A percentile compares a stretch with the other conserved stretches of the same genome.
phyloP scores from a whole-genome alignment of 1,140 invertebrate genomes.

The Oncopodura yosiiana region DNA sequence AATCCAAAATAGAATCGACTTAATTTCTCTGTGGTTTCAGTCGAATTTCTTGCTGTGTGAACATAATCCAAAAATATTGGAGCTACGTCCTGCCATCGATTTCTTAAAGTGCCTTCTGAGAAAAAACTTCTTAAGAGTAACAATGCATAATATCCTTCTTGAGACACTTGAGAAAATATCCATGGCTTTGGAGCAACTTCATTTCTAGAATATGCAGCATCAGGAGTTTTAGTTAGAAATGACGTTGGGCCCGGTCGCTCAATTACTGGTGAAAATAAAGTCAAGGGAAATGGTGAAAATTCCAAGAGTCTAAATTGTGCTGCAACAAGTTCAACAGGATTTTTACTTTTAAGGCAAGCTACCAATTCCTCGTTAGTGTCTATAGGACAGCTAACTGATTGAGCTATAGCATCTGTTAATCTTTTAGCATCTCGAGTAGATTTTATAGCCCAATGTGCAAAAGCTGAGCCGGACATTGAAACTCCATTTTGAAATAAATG shows the following conservation, averaged over 20 bases:
- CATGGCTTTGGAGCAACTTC: constrained; percentile 5
- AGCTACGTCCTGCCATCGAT: no score
- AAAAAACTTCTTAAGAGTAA: no score
- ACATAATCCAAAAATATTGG: no score
- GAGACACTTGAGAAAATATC: constrained; percentile 12
- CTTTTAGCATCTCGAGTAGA: constrained; percentile 1
- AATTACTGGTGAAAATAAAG: constrained; percentile 21
- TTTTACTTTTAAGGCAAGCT: constrained; percentile 12
- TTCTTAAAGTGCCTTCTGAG: no score
- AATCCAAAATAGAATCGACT: no score
- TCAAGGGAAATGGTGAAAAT: constrained; percentile 9
- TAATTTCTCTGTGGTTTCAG: no score
- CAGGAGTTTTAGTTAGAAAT: constrained; percentile 2
- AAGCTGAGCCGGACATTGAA: constrained; percentile 10
- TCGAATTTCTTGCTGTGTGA: no score
- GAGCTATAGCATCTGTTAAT: constrained; percentile 10
- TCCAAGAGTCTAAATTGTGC: constrained; percentile 16
- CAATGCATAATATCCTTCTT: constrained; percentile 21
- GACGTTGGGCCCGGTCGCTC: neutral
- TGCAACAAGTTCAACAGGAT: constrained; percentile 1
- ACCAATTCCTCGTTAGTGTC: neutral
- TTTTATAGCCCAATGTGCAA: constrained; percentile 19
- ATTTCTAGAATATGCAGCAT: neutral
- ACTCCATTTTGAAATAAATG: constrained; percentile 9
- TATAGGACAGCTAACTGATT: constrained; percentile 7